A percentile compares a stretch with the other conserved stretches of the same genome.
Conservation (phyloP, 2,797 vertebrate species). For the Bovichtus diacanthus region DNA sequence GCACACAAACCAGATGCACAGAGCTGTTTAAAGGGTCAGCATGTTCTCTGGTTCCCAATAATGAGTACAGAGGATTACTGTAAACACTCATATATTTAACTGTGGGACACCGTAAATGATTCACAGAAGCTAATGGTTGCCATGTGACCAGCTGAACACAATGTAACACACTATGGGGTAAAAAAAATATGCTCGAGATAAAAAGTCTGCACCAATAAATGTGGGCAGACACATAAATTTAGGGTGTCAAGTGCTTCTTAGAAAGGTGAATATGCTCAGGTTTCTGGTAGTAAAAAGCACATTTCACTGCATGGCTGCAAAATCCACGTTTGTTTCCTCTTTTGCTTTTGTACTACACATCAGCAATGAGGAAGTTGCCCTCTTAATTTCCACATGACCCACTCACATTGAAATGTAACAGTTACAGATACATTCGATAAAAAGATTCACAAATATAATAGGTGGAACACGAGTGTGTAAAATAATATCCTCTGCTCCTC, state of each 20-base stretch:
- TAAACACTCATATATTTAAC: conserved; percentile 54
- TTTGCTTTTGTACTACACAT: neutral
- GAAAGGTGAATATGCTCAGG: conserved; percentile 50
- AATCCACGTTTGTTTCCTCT: neutral
- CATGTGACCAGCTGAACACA: conserved; percentile 63
- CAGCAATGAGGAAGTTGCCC: neutral
- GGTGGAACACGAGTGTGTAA: conserved; percentile 4
- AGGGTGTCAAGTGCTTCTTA: conserved; percentile 23
- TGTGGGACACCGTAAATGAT: conserved; percentile 61
- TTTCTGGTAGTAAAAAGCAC: conserved; percentile 37
- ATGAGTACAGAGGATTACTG: conserved; percentile 35
- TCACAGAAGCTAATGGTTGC: conserved; percentile 63
- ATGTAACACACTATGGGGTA: neutral
- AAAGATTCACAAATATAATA: neutral
- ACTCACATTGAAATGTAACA: neutral
- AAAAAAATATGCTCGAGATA: conserved; percentile 25
- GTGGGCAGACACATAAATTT: conserved; percentile 54
- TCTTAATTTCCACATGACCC: neutral
- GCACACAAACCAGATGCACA: conserved; percentile 10
- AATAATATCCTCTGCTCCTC: conserved; percentile 37
- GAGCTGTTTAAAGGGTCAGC: conserved; percentile 26
- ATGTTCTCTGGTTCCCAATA: conserved; percentile 27
- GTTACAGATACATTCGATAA: neutral
- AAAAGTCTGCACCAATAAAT: conserved; percentile 49
- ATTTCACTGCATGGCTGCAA: conserved; percentile 13